Conservation (phyloP, 2,888 invertebrate genomes). For the Alloscopus bannaensis region DNA sequence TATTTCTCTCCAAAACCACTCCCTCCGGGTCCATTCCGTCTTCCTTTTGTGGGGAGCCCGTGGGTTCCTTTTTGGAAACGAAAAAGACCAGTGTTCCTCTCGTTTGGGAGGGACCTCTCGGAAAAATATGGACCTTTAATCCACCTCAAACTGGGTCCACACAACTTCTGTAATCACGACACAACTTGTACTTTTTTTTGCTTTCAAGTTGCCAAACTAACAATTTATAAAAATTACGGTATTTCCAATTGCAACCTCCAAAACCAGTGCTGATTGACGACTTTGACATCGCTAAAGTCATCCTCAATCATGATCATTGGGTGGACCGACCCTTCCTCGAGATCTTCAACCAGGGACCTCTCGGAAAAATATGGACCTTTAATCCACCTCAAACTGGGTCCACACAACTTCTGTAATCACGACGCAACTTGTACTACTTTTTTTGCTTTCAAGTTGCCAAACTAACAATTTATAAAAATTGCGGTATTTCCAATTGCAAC, state of each 20-base stretch:
- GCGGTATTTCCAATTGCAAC: no score
- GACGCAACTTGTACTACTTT: no score
- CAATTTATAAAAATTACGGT: no score
- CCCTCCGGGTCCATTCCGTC: conserved; percentile 46
- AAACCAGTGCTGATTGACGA: conserved; percentile 55
- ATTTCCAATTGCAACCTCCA: no score
- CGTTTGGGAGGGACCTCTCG: conserved; percentile 29
- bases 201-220: no score
- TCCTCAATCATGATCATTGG: conserved; percentile 49
- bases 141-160: conserved; percentile 7
- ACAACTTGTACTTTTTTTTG: no score
- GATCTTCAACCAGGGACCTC: conserved; percentile 35
- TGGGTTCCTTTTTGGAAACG: conserved; percentile 23
- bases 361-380: conserved; percentile 51
- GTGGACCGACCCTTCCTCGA: conserved; percentile 51
- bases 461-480: no score
- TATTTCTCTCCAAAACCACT: no score
- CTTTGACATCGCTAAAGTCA: conserved; percentile 50
- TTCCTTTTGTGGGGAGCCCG: conserved; percentile 50
- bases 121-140: conserved; percentile 47
- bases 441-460: no score
- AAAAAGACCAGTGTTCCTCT: conserved; percentile 32
- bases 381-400: not conserved
- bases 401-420: no score
- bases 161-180: no score